Evolutionary conservation across 2,888 invertebrate species (phyloP), one percentile per base, ranked within the genome.

Genomic region (Eupithecia pulchellata): DNA sequence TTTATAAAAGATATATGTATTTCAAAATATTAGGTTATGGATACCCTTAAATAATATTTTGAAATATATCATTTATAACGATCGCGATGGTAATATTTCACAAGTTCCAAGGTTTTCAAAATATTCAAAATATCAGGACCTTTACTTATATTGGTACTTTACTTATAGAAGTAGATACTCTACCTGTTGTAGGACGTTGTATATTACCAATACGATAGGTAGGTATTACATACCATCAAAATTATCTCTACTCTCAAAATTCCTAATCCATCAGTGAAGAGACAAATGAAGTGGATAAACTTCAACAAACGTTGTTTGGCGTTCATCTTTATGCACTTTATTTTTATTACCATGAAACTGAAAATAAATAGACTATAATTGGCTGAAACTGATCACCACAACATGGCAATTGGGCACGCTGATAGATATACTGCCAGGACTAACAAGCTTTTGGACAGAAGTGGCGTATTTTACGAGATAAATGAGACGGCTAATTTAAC

Each of bases 331-430:
- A 6, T 20, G 8, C 25, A 52, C 52, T 52, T 52, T 66, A 68
- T 70, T 75, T 47, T 47, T 64, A 70, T 64, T 66, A 14, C 66
- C 68, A 36, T 70, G 64, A 25, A 61, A 60, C 67, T 64, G 17
- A 71, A 68, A 69, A 64, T 67, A 66, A 27, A 30, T 20, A 30
- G 29, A 52, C 27, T 27, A 61, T 42, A 62, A 36, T 47, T 39
- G 63, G 13, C 42, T 67, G 14, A 57, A 55, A 42, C 47, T 63
- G 30, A 60, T 66, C 82, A 83, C 83, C 81, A 81, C 81, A 77
- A 69, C 77, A 68, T 52, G 58, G 57, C 63, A 62, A 62, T 65
- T 74, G 36, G 58, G 71, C 69, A 64, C 65, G 57, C 17, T 69
- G 64, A 69, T 64, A 70, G 63, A 72, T 70, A 58, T 69, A 74